Evolutionary conservation across 1,140 invertebrate genomes (phyloP).

Genomic region (Sycobia sp.): DNA sequence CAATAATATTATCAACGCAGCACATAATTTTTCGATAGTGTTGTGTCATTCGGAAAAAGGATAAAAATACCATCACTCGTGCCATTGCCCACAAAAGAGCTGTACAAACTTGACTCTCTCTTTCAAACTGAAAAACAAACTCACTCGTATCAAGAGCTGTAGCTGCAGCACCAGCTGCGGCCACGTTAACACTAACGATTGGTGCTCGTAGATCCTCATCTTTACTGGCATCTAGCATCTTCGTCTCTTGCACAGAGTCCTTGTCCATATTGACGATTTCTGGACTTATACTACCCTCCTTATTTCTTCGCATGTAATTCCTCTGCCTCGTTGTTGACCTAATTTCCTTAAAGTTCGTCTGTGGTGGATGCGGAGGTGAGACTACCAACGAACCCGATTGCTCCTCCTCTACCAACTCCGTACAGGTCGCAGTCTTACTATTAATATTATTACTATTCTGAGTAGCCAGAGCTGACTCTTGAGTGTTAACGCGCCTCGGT

Average conservation of each 20-base stretch:
- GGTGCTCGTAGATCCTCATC: constrained; percentile 57
- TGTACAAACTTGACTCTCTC: constrained; percentile 9
- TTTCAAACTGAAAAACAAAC: constrained; percentile 39
- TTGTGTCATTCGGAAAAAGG: constrained; percentile 3
- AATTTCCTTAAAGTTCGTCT: constrained; percentile 64
- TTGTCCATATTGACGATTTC: constrained; percentile 35
- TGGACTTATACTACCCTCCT: constrained; percentile 63
- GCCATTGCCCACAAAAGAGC: constrained; percentile 4
- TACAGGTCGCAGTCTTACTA: background rate
- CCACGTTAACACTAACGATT: constrained; percentile 38
- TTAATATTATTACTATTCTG: constrained; percentile 7
- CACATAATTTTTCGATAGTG: constrained; percentile 2
- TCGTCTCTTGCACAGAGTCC: too few species aligned
- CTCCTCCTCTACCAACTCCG: constrained; percentile 50
- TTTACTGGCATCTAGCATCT: constrained; percentile 46
- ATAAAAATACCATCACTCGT: constrained; percentile 25
- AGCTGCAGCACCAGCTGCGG: constrained; percentile 37
- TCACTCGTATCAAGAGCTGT: constrained; percentile 55
- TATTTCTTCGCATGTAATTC: constrained; percentile 70
- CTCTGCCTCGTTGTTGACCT: constrained; percentile 66
- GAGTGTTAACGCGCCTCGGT: constrained; percentile 49
- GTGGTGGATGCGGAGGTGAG: constrained; percentile 50
- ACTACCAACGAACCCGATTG: constrained; percentile 57
- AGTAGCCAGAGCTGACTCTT: background rate
- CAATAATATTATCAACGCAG: background rate